Conservation (phyloP, 2,797 vertebrate genomes). For the Sternotherus odoratus region DNA sequence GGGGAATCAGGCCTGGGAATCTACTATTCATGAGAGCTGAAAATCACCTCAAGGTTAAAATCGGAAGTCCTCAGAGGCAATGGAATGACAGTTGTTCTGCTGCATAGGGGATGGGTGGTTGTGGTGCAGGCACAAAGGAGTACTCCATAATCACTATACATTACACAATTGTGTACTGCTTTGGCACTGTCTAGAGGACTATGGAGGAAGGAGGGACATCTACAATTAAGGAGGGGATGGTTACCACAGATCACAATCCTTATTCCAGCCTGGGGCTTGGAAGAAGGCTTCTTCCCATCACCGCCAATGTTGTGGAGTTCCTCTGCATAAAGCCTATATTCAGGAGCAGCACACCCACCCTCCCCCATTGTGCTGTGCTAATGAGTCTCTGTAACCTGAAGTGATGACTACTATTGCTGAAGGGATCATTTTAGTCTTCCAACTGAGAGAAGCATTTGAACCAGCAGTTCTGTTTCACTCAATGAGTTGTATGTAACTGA, state of each 20-base stretch:
- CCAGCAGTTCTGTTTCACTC: background rate
- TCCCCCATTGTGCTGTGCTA: background rate
- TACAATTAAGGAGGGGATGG: background rate
- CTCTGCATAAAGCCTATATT: background rate
- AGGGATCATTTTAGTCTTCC: background rate
- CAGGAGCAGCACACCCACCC: background rate
- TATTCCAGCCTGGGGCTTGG: background rate
- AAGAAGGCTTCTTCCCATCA: background rate
- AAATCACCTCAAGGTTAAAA: background rate
- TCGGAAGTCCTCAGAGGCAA: background rate
- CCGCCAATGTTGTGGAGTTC: background rate
- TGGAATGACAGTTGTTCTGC: background rate
- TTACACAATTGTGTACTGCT: background rate
- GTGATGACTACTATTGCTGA: background rate
- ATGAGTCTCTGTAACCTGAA: background rate
- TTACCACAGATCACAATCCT: background rate
- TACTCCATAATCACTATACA: background rate
- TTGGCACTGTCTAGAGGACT: background rate
- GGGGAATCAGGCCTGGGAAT: background rate
- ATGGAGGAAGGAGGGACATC: background rate
- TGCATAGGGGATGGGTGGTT: background rate
- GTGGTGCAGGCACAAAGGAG: background rate
- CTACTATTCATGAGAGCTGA: background rate
- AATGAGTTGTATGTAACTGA: background rate
- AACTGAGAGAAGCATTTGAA: background rate